Evolutionary conservation across 2,888 invertebrate species (phyloP).

Genomic region (Tortrix viridana): DNA sequence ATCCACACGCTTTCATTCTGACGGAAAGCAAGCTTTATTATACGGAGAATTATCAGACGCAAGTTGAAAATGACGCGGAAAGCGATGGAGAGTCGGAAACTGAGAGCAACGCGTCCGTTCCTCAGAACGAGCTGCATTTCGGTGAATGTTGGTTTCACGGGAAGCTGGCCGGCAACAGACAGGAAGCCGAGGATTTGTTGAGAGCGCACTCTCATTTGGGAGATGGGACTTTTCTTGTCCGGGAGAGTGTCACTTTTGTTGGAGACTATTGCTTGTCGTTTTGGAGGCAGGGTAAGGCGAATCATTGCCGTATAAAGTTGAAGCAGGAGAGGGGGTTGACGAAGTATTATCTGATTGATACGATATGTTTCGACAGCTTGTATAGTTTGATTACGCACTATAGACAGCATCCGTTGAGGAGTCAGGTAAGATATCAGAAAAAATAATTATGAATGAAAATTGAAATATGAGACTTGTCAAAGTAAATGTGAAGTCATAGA

Average conservation of each 20-base stretch:
- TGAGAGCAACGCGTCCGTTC: constrained; percentile 85
- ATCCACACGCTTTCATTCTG: constrained; percentile 96
- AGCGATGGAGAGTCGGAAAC: constrained; percentile 86
- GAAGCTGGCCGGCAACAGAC: constrained; percentile 90
- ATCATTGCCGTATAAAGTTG: constrained; percentile 95
- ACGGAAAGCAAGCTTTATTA: constrained; percentile 95
- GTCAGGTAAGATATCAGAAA: constrained; percentile 83
- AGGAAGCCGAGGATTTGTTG: constrained; percentile 91
- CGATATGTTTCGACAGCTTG: constrained; percentile 94
- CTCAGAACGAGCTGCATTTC: constrained; percentile 95
- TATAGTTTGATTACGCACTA: constrained; percentile 96
- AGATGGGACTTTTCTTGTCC: constrained; percentile 96
- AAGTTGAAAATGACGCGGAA: constrained; percentile 81
- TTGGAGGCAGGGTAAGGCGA: constrained; percentile 94
- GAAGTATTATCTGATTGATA: constrained; percentile 95
- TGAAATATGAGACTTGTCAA: no score
- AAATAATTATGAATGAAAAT: no score
- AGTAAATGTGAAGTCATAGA: no score
- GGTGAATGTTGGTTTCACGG: constrained; percentile 98
- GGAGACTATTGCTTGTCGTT: constrained; percentile 98
- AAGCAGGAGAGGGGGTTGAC: constrained; percentile 94
- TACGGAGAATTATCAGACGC: constrained; percentile 86
- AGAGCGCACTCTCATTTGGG: constrained; percentile 91
- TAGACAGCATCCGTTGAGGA: constrained; percentile 92
- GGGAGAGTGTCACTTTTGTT: constrained; percentile 97